Evolutionary conservation across 2,888 invertebrate species (phyloP).

Genomic region (Papilio elwesi): DNA sequence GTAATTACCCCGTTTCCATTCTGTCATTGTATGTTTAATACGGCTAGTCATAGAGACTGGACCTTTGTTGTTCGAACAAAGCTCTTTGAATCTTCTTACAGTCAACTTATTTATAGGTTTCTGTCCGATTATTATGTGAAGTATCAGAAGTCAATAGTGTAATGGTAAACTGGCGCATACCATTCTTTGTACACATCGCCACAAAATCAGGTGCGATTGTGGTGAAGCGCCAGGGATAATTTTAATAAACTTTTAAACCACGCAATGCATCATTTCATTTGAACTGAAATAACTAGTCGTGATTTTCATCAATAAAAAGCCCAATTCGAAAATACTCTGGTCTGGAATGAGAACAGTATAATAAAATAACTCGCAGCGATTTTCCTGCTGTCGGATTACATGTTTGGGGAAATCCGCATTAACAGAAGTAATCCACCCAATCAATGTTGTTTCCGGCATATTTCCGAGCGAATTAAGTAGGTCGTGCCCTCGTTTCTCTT

Average conservation of each 20-base stretch:
- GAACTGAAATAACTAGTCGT: not conserved
- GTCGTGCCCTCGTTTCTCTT: not conserved
- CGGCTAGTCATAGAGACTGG: not conserved
- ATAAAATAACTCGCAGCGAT: constrained; percentile 17
- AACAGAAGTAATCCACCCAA: constrained; percentile 16
- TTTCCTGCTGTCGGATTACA: constrained; percentile 6
- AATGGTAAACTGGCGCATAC: no score
- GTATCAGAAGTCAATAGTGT: no score
- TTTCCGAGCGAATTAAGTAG: constrained; percentile 10
- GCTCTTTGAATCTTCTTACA: no score
- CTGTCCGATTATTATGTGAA: no score
- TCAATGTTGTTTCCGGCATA: constrained; percentile 23
- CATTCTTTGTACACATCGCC: no score
- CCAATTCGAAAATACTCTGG: not conserved
- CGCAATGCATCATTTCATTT: no score
- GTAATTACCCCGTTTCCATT: not conserved
- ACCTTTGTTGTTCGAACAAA: constrained; percentile 15
- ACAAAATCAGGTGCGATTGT: no score
- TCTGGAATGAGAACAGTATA: constrained; percentile 87
- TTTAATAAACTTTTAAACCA: no score
- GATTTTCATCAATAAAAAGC: not conserved
- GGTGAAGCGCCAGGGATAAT: no score
- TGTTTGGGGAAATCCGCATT: constrained; percentile 18
- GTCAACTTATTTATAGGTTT: no score
- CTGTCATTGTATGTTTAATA: not conserved